phyloP scores from a whole-genome alignment of 2,113 vertebrate genomes.

The Piaya cayana region DNA sequence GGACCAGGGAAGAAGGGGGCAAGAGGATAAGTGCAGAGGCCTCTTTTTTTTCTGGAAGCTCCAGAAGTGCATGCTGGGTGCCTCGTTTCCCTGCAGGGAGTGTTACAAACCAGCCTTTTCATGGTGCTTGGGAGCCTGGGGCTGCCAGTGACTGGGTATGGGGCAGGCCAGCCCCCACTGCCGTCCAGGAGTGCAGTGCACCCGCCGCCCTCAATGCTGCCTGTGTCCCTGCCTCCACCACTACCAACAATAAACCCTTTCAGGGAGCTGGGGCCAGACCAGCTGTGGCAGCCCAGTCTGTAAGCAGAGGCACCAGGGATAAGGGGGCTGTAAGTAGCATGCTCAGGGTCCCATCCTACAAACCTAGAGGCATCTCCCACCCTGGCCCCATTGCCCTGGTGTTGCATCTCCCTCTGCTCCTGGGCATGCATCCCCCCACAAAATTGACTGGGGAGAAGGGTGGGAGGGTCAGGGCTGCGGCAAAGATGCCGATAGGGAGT shows the following conservation, averaged over 20 bases:
- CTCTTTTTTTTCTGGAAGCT: background rate
- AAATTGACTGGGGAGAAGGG: background rate
- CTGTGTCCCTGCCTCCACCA: background rate
- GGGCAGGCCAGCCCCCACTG: background rate
- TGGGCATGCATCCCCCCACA: rapidly evolving
- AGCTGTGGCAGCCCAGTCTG: background rate
- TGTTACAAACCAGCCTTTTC: background rate
- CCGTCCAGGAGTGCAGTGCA: background rate
- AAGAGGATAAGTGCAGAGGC: background rate
- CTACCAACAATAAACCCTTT: conserved; percentile 28
- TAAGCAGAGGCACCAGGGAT: background rate
- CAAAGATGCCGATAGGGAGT: rapidly evolving
- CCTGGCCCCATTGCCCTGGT: rapidly evolving
- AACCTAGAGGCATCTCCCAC: background rate
- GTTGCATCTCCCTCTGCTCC: rapidly evolving
- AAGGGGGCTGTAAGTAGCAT: background rate
- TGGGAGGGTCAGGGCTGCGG: background rate
- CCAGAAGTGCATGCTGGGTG: rapidly evolving
- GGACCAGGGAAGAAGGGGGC: rapidly evolving
- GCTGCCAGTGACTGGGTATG: background rate
- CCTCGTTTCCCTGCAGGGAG: background rate
- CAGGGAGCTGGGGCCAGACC: background rate
- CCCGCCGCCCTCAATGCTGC: background rate
- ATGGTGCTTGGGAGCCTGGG: background rate
- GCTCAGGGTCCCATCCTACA: background rate